These are phyloP conservation scores for Nomada ferruginata DNA, from an alignment of 2,888 invertebrate species.

Conservation along the genomic window DNA sequence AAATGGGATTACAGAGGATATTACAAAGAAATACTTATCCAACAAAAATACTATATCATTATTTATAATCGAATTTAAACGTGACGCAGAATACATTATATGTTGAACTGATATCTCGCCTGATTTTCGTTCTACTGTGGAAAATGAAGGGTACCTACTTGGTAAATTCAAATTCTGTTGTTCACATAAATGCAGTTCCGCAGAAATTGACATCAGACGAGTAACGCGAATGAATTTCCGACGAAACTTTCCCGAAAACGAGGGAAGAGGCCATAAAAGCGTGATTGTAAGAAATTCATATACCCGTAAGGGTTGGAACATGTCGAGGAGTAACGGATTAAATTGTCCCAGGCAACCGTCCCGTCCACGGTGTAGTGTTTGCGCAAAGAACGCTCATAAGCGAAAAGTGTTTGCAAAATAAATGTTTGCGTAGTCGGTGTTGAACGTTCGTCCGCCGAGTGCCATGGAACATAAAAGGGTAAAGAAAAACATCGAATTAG, in stretches of 20 bases:
- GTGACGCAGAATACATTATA: too few relatives aligned
- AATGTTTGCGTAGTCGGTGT: neutral
- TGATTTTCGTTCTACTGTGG: too few relatives aligned
- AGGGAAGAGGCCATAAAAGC: neutral
- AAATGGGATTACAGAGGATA: too few relatives aligned
- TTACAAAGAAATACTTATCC: too few relatives aligned
- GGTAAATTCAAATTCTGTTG: too few relatives aligned
- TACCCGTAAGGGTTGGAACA: neutral
- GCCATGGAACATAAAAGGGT: neutral
- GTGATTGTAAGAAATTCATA: constrained; percentile 12
- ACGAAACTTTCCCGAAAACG: neutral
- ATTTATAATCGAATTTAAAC: too few relatives aligned
- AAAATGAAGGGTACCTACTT: too few relatives aligned
- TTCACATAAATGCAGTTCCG: too few relatives aligned
- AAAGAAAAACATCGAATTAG: neutral
- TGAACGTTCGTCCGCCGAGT: neutral
- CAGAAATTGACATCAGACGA: too few relatives aligned
- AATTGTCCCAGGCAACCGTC: neutral
- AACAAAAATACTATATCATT: too few relatives aligned
- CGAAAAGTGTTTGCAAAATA: constrained; percentile 19
- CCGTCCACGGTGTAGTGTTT: constrained; percentile 18
- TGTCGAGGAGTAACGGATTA: constrained; percentile 21
- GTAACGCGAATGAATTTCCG: neutral
- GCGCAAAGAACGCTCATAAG: constrained; percentile 1
- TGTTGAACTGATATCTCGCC: too few relatives aligned